Percentiles rank a stretch among this genome's conserved stretches.
Conservation (phyloP, 2,888 invertebrate species). For the Rhingia campestris region DNA sequence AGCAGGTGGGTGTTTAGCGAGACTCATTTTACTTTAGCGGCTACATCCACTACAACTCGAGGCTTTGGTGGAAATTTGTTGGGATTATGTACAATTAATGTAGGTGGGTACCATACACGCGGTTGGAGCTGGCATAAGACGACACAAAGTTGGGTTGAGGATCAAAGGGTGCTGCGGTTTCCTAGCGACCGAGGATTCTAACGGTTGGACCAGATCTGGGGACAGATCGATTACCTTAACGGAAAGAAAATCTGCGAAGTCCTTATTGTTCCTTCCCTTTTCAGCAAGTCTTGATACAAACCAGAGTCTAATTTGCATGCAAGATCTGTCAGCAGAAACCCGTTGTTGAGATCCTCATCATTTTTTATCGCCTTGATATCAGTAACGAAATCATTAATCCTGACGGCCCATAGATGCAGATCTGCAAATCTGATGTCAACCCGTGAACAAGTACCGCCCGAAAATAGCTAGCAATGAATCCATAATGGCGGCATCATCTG, state of each 20-base stretch:
- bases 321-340: constrained; percentile 18
- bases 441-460: constrained; percentile 16
- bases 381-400: constrained; percentile 12
- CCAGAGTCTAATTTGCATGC: constrained; percentile 15
- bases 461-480: constrained; percentile 21
- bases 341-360: constrained; percentile 9
- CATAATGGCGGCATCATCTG: constrained; percentile 9
- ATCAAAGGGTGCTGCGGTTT: neutral
- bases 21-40: constrained; percentile 43
- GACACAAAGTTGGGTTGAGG: no score
- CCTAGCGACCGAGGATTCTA: neutral
- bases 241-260: constrained; percentile 3
- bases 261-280: neutral
- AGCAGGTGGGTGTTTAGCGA: constrained; percentile 57
- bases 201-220: neutral
- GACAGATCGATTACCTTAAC: neutral
- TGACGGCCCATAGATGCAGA: constrained; percentile 16
- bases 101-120: no score
- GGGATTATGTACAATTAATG: constrained; percentile 58
- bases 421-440: constrained; percentile 17
- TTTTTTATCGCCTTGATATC: constrained; percentile 25
- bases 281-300: neutral
- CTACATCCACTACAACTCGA: constrained; percentile 55
- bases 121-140: no score
- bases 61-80: constrained; percentile 46